Percentiles rank a stretch among this genome's conserved stretches.
phyloP scores from a whole-genome alignment of 2,797 vertebrate species.

The Malacoctenus gilli region DNA sequence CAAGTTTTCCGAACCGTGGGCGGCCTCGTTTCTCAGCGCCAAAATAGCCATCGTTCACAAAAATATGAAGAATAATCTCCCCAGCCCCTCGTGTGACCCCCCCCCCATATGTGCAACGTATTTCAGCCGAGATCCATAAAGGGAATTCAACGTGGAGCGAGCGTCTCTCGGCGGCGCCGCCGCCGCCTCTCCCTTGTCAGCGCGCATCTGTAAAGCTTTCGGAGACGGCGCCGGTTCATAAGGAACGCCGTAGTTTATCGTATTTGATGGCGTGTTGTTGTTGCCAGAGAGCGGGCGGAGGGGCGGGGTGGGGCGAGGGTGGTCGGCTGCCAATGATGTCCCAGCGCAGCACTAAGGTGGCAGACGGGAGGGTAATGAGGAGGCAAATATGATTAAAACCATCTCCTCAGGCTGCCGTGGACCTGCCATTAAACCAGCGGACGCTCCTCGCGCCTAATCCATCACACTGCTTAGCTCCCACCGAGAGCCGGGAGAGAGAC shows the following conservation, averaged over 20 bases:
- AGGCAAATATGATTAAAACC: slow-evolving; percentile 83
- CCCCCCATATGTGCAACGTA: too few relatives aligned
- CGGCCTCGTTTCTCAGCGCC: too few relatives aligned
- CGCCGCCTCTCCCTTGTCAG: too few relatives aligned
- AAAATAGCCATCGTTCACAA: too few relatives aligned
- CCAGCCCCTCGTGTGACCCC: too few relatives aligned
- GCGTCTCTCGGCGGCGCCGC: too few relatives aligned
- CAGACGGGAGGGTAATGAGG: slow-evolving; percentile 81
- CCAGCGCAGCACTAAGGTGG: slow-evolving; percentile 60
- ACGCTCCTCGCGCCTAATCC: slow-evolving; percentile 71
- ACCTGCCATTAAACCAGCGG: slow-evolving; percentile 77
- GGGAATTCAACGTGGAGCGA: too few relatives aligned
- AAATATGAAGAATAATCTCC: too few relatives aligned
- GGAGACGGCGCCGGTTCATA: slow-evolving; percentile 17
- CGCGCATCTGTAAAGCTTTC: slow-evolving; percentile 2
- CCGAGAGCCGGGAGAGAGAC: slow-evolving; percentile 59
- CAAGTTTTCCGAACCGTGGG: too few relatives aligned
- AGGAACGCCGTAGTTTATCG: slow-evolving; percentile 5
- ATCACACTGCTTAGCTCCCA: slow-evolving; percentile 76
- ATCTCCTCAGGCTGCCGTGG: slow-evolving; percentile 76
- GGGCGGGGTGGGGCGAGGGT: too few relatives aligned
- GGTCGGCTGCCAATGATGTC: slow-evolving; percentile 58
- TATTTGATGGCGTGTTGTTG: slow-evolving; percentile 44
- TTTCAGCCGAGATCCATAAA: too few relatives aligned
- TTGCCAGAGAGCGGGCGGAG: slow-evolving; percentile 15